Conservation (phyloP, 1,140 invertebrate species). For the Orius laevigatus region DNA sequence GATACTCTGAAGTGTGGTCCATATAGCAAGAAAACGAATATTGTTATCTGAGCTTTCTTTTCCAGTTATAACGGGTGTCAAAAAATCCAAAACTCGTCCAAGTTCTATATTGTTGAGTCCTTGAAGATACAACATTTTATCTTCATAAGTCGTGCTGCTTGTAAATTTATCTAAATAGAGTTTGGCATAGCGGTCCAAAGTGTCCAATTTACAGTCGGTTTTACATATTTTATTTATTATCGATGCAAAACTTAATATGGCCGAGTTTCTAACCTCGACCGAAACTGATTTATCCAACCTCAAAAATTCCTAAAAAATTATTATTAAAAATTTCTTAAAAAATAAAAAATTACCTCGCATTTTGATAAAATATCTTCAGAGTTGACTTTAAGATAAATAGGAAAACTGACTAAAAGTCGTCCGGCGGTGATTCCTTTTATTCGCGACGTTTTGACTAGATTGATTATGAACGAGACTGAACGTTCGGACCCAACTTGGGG, state of each 20-base stretch:
- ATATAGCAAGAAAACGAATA: constrained; percentile 40
- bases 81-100: constrained; percentile 38
- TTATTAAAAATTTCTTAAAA: neutral
- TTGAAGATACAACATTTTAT: constrained; percentile 51
- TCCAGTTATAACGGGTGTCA: constrained; percentile 37
- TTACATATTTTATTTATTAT: constrained; percentile 47
- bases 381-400: constrained; percentile 38
- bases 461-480: constrained; percentile 40
- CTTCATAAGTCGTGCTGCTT: constrained; percentile 42
- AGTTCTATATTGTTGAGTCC: constrained; percentile 44
- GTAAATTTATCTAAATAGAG: constrained; percentile 47
- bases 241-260: constrained; percentile 48
- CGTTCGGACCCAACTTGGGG: constrained; percentile 48
- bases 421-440: constrained; percentile 37
- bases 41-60: constrained; percentile 30
- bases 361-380: constrained; percentile 32
- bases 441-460: constrained; percentile 41
- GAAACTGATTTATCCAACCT: constrained; percentile 26
- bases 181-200: constrained; percentile 49
- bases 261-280: constrained; percentile 41
- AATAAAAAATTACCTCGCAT: constrained; percentile 22
- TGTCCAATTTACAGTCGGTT: constrained; percentile 36
- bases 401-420: constrained; percentile 37
- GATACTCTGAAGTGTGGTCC: constrained; percentile 38
- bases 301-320: constrained; percentile 29